A percentile compares a stretch with the other conserved stretches of the same genome.
These are phyloP conservation scores for Empis stercorea DNA, from an alignment of 2,888 invertebrate genomes.

Conservation along the genomic window DNA sequence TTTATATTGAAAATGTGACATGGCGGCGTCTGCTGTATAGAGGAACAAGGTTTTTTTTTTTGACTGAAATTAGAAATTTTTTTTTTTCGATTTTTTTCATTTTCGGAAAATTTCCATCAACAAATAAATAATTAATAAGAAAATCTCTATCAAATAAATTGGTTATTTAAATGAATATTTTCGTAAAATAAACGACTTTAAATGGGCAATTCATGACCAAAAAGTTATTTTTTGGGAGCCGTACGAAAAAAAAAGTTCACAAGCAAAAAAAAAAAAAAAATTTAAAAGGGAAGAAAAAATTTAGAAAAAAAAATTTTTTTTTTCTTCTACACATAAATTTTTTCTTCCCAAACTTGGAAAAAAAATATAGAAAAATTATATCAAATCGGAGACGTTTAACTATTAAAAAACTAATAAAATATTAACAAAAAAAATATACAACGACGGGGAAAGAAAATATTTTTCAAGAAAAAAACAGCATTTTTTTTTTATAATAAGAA, in stretches of 20 bases:
- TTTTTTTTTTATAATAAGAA: too few relatives aligned
- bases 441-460: too few relatives aligned
- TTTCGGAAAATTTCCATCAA: background rate
- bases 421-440: too few relatives aligned
- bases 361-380: background rate
- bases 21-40: slow-evolving; percentile 17
- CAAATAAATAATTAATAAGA: background rate
- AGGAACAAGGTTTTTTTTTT: slow-evolving; percentile 12
- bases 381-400: too few relatives aligned
- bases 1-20: slow-evolving; percentile 10
- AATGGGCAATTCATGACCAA: slow-evolving; percentile 43
- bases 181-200: background rate
- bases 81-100: slow-evolving; percentile 8
- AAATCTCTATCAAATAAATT: too few relatives aligned
- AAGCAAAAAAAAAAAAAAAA: too few relatives aligned
- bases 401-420: too few relatives aligned
- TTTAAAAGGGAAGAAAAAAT: too few relatives aligned
- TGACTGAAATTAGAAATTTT: slow-evolving; percentile 13
- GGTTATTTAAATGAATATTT: background rate
- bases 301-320: background rate
- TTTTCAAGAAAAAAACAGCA: too few relatives aligned
- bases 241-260: slow-evolving; percentile 41
- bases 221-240: slow-evolving; percentile 62
- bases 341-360: too few relatives aligned
- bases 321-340: background rate